Evolutionary conservation across 2,797 vertebrate species (phyloP).

Genomic region (Anolis apletophallus): DNA sequence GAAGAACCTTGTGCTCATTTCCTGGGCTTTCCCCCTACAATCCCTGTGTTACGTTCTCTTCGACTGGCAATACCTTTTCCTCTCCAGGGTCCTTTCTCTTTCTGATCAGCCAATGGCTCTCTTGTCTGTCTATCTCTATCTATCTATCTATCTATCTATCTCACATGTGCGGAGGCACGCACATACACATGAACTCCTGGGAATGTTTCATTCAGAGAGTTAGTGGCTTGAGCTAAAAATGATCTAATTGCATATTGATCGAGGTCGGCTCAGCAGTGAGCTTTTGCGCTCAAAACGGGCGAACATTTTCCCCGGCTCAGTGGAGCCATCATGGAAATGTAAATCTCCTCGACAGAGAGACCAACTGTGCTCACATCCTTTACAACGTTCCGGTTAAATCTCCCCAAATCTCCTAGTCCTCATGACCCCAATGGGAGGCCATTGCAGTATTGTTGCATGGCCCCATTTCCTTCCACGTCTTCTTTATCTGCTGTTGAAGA

Average conservation of each 20-base stretch:
- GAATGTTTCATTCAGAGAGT: constrained; percentile 30
- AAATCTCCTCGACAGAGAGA: rapidly evolving
- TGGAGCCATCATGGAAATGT: rapidly evolving
- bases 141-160: no score
- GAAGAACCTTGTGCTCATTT: not conserved
- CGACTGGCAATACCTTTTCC: not conserved
- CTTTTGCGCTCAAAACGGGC: rapidly evolving
- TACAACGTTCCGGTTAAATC: not conserved
- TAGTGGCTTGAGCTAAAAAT: constrained; percentile 34
- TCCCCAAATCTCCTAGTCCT: not conserved
- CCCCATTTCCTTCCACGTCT: not conserved
- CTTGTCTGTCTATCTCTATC: not conserved
- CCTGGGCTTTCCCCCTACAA: not conserved
- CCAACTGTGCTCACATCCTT: not conserved
- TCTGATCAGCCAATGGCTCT: not conserved
- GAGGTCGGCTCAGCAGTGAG: not conserved
- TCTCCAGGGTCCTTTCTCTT: constrained; percentile 4
- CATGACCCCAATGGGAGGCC: not conserved
- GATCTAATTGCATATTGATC: constrained; percentile 29
- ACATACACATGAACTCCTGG: not conserved
- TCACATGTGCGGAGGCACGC: not conserved
- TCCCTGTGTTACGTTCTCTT: no score
- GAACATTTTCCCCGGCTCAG: not conserved
- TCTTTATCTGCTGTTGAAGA: not conserved
- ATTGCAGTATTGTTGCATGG: no score